phyloP scores from a whole-genome alignment of 2,797 vertebrate genomes.

The Phoxinus dragarum region DNA sequence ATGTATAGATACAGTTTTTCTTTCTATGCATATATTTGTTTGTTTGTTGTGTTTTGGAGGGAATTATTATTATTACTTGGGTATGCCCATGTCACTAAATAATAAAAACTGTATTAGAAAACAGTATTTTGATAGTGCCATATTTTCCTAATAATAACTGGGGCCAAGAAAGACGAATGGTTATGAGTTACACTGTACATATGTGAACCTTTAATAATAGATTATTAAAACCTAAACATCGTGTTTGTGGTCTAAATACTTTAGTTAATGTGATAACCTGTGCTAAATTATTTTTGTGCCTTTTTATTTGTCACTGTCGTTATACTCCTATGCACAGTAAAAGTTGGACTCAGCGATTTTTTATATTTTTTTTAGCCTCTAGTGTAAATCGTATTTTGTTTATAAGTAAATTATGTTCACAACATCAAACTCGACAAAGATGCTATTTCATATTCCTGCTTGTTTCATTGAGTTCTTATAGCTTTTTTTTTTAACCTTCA shows the following conservation, averaged over 20 bases:
- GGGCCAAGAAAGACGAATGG: not conserved
- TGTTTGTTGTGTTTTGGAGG: not conserved
- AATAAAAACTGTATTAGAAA: slow-evolving; percentile 4
- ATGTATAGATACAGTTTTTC: not conserved
- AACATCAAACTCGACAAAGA: not conserved
- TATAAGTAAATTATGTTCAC: not conserved
- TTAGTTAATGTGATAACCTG: slow-evolving; percentile 25
- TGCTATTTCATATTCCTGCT: not conserved
- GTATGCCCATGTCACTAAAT: not conserved
- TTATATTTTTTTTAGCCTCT: not conserved
- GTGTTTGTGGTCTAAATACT: slow-evolving; percentile 20
- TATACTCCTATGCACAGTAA: slow-evolving; percentile 41
- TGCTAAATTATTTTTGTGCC: slow-evolving; percentile 44
- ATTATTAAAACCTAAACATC: not conserved
- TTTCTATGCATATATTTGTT: slow-evolving; percentile 21
- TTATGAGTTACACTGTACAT: slow-evolving; percentile 8
- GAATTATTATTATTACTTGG: not conserved
- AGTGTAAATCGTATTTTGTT: slow-evolving; percentile 5
- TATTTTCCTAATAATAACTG: slow-evolving; percentile 14
- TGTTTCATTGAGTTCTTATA: not conserved
- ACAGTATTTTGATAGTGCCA: slow-evolving; percentile 27
- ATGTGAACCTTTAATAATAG: slow-evolving; percentile 1
- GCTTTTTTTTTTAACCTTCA: not conserved
- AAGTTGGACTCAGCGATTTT: slow-evolving; percentile 26
- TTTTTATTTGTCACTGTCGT: slow-evolving; percentile 35